Evolutionary conservation across 2,888 invertebrate species (phyloP).

Genomic region (Quadroppia sp.): DNA sequence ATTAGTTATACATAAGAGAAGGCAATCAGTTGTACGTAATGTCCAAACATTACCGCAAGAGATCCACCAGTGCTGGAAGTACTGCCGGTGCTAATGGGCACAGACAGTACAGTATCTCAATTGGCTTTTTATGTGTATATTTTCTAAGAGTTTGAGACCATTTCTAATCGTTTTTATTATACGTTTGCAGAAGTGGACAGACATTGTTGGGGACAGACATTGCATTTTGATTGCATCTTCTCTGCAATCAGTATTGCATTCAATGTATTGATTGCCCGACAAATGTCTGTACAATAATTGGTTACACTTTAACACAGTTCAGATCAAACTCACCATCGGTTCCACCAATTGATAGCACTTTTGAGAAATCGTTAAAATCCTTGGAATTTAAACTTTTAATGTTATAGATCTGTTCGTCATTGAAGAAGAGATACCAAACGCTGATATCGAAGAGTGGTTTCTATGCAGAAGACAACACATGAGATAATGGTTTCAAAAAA

Average conservation of each 20-base stretch:
- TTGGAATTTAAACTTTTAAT: slow-evolving; percentile 6
- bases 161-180: slow-evolving; percentile 2
- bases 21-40: slow-evolving; percentile 28
- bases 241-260: not conserved
- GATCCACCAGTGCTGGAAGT: not conserved
- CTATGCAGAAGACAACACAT: slow-evolving; percentile 13
- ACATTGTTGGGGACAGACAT: not conserved
- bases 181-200: slow-evolving; percentile 11
- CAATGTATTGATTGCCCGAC: not conserved
- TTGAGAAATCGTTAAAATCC: not conserved
- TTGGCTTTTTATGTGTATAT: slow-evolving; percentile 7
- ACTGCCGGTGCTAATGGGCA: not conserved
- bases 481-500: slow-evolving; percentile 5
- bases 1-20: slow-evolving; percentile 24
- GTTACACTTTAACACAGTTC: not conserved
- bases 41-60: slow-evolving; percentile 27
- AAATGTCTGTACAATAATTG: slow-evolving; percentile 19
- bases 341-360: not conserved
- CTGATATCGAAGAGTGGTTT: slow-evolving; percentile 18
- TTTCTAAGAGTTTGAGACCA: slow-evolving; percentile 3
- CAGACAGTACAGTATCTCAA: not conserved
- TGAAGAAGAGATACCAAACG: not conserved
- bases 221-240: not conserved
- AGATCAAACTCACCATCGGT: slow-evolving; percentile 1
- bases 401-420: not conserved